Conservation (phyloP, 2,113 vertebrate species). For the Perca fluviatilis region DNA sequence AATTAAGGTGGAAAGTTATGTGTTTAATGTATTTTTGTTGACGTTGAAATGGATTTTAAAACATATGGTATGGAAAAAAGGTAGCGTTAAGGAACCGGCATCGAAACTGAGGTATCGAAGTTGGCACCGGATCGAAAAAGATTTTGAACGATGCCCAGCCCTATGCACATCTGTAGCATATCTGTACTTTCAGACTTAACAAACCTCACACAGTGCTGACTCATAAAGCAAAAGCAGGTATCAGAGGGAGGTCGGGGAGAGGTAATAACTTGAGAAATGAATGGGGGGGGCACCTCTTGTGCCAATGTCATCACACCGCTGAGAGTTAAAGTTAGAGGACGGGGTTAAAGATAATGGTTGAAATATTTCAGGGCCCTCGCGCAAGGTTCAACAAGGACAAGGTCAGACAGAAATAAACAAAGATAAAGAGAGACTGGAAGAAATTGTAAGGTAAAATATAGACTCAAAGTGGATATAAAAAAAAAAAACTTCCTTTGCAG, state of each 20-base stretch:
- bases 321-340: conserved; percentile 17
- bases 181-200: background rate
- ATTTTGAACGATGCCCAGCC: no score
- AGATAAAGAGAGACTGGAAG: background rate
- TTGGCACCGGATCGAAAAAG: no score
- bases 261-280: conserved; percentile 56
- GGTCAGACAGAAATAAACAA: conserved; percentile 2
- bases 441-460: background rate
- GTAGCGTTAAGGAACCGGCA: no score
- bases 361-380: conserved; percentile 23
- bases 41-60: no score
- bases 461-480: background rate
- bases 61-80: no score
- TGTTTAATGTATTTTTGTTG: no score
- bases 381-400: conserved; percentile 39
- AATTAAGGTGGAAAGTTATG: no score
- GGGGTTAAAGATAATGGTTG: conserved; percentile 13
- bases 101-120: no score
- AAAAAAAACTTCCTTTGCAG: background rate
- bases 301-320: conserved; percentile 32
- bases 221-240: conserved; percentile 41
- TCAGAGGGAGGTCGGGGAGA: conserved; percentile 41
- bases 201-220: background rate
- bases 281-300: conserved; percentile 4
- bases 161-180: background rate